Base-by-base conservation (phyloP, 2,888 invertebrate species). In the Caenorhabditis sinica region DNA sequence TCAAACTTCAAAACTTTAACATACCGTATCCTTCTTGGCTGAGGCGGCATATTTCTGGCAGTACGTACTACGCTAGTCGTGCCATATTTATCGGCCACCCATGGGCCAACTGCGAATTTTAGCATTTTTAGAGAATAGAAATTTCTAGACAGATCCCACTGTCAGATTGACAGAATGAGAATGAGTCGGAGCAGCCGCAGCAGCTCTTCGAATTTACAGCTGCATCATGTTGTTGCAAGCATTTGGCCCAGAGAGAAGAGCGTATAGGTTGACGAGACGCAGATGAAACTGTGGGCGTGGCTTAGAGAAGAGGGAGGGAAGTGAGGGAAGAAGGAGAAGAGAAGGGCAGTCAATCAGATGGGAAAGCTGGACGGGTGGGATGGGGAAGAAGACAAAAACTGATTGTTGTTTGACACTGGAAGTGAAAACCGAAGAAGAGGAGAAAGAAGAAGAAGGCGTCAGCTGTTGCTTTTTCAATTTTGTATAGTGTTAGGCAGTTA, bases 41-140 rank as follows among this genome's bases (percentile, higher is more conserved):
- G 58, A 0, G 76, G 76, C 4, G 71, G 71, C 65, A 71, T 51
- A 43, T 43, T 79, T 33, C 79, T 53, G 13, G 75, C 66, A 8
- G 61, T 66, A 0, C 66, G 40, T 2, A 60, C 65, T 6, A 75
- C 72, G 20, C 33, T 73, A 49, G 71, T 51, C 30, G 76, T 71
- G 58, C 88, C 88, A 17, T 88, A 88, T 45, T 86, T 86, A 36
- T 85, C 80, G 45, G 88, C 87, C 43, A 88, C 89, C 90, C 90
- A 90, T 2, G 89, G 89, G 2, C 89, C 90, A 11, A 90, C 89
- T 1, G 90, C 90, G 74, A 90, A 90, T 82, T 90, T 90, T 25
- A 90, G 85, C 90, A 90, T 90, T 66, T 71, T 77, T n/a, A 43
- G 58, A 20, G 58, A 30, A 11, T 33, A 23, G 49, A 6, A 28